Conservation (phyloP, 2,797 vertebrate genomes). For the Neomorphus geoffroyi region DNA sequence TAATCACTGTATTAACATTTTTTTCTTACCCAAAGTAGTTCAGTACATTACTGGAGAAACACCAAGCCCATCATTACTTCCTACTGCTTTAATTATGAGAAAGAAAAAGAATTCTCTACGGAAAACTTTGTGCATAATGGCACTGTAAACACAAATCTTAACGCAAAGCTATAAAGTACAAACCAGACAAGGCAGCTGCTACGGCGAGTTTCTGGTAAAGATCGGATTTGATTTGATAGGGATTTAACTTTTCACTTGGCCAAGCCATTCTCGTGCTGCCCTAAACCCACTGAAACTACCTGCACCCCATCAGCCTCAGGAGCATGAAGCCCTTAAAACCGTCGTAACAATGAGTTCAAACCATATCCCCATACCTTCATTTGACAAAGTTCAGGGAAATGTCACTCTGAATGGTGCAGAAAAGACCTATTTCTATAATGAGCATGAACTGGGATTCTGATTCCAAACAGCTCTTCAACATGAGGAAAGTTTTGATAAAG, state of each 20-base stretch:
- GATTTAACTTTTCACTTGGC: not conserved
- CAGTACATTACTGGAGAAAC: conserved; percentile 67
- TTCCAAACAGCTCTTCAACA: not conserved
- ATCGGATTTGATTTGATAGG: conserved; percentile 8
- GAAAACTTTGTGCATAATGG: conserved; percentile 65
- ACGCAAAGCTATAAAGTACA: conserved; percentile 38
- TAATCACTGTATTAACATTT: conserved; percentile 67
- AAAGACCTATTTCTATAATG: not conserved
- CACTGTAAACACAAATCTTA: conserved; percentile 62
- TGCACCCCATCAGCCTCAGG: not conserved
- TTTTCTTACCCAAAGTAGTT: conserved; percentile 57
- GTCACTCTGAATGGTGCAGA: not conserved
- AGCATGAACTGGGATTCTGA: not conserved
- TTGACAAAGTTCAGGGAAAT: conserved; percentile 37
- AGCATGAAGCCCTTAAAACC: not conserved
- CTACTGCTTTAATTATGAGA: conserved; percentile 73
- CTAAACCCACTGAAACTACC: not conserved
- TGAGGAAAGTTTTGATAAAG: not conserved
- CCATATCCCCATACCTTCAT: not conserved
- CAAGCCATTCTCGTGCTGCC: not conserved
- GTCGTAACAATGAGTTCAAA: conserved; percentile 28
- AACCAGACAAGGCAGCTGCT: conserved; percentile 10
- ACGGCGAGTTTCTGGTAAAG: conserved; percentile 16
- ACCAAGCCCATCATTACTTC: conserved; percentile 70
- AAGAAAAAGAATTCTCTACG: conserved; percentile 23